phyloP scores from a whole-genome alignment of 2,113 vertebrate genomes.

The Malurus cyaneus region DNA sequence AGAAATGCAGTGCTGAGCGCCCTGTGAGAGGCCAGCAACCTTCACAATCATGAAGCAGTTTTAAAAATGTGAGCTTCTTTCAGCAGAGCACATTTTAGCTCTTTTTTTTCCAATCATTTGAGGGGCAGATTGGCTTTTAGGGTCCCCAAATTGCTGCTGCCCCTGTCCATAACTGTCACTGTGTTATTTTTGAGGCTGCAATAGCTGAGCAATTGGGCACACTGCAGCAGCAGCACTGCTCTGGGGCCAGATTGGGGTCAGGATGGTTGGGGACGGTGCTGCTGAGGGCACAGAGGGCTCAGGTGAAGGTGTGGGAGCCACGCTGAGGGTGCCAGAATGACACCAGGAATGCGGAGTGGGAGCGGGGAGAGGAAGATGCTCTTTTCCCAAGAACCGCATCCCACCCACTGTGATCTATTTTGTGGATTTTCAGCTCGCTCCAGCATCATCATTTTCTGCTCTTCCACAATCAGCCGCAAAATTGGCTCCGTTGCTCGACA shows the following conservation, averaged over 20 bases:
- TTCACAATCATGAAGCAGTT: background rate
- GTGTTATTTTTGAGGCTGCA: background rate
- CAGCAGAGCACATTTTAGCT: background rate
- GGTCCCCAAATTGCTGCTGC: background rate
- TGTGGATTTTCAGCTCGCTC: slow-evolving; percentile 16
- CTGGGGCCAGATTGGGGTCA: rapidly evolving
- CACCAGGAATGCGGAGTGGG: background rate
- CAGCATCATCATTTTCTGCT: slow-evolving; percentile 14
- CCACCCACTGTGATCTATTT: slow-evolving; percentile 31
- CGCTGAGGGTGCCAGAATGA: rapidly evolving
- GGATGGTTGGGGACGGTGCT: rapidly evolving
- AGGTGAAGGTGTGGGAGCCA: background rate
- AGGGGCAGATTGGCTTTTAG: background rate
- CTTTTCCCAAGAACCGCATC: background rate
- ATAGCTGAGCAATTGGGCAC: rapidly evolving
- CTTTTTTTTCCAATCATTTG: background rate
- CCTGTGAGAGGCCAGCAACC: background rate
- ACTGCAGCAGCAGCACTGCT: background rate
- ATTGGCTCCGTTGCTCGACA: slow-evolving; percentile 16
- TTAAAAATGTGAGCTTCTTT: background rate
- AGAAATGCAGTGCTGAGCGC: background rate
- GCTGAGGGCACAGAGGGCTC: background rate
- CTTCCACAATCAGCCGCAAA: background rate
- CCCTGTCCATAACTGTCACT: rapidly evolving
- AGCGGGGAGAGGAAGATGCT: background rate